Percentiles rank a stretch among this genome's conserved stretches.
phyloP scores from a whole-genome alignment of 1,140 invertebrate genomes.

The Chlorops oryzae region DNA sequence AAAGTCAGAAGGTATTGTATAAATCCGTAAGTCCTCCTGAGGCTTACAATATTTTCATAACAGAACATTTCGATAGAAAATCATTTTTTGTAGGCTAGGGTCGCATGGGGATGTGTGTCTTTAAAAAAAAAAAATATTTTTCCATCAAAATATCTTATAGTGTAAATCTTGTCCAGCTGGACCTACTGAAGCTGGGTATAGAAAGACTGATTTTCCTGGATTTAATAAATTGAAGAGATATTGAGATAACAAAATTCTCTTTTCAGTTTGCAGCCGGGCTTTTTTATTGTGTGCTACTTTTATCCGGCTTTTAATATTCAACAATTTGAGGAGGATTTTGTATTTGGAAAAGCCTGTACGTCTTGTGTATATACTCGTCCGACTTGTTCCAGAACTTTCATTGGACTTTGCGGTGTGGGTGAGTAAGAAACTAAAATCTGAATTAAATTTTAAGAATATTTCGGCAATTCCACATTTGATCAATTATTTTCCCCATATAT shows the following conservation, averaged over 20 bases:
- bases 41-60: too few species aligned
- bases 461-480: not conserved
- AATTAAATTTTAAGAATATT: not conserved
- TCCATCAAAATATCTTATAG: too few species aligned
- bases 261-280: not conserved
- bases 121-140: too few species aligned
- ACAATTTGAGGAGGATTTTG: not conserved
- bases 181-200: too few species aligned
- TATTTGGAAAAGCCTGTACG: not conserved
- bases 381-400: not conserved
- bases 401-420: not conserved
- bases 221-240: not conserved
- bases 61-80: too few species aligned
- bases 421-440: not conserved
- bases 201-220: too few species aligned
- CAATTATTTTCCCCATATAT: not conserved
- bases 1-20: too few species aligned
- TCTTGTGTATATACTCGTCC: not conserved
- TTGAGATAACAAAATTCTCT: not conserved
- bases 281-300: not conserved
- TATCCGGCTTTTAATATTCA: not conserved
- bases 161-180: too few species aligned
- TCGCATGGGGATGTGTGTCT: too few species aligned
- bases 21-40: too few species aligned
- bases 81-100: too few species aligned